A percentile compares a stretch with the other conserved stretches of the same genome.
phyloP scores from a whole-genome alignment of 2,113 vertebrate genomes.

The Podilymbus podiceps region DNA sequence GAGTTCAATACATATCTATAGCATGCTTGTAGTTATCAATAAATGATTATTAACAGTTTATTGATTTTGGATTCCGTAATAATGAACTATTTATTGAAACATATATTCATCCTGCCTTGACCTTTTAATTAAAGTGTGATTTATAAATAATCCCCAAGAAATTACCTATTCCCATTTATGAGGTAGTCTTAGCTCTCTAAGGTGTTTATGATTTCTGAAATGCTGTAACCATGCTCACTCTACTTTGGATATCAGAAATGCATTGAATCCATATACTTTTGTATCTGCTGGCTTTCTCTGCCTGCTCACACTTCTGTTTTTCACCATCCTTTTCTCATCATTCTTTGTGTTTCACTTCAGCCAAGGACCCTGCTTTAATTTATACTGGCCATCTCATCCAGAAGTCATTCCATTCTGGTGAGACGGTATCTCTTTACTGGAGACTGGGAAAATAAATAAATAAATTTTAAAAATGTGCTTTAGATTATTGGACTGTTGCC shows the following conservation, averaged over 20 bases:
- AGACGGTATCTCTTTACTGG: neutral
- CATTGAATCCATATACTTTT: neutral
- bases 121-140: conserved; percentile 19
- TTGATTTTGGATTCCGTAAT: neutral
- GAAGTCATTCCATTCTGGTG: conserved; percentile 17
- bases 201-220: neutral
- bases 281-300: neutral
- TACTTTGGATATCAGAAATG: neutral
- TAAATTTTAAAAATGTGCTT: conserved; percentile 1
- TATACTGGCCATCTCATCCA: neutral
- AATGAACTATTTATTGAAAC: conserved; percentile 13
- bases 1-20: neutral
- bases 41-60: neutral
- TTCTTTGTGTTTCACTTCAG: neutral
- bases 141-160: conserved; percentile 6
- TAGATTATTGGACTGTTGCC: neutral
- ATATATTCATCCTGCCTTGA: neutral
- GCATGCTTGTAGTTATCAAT: neutral
- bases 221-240: neutral
- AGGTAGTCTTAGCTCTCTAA: neutral
- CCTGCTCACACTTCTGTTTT: neutral
- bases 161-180: neutral
- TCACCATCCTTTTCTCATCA: neutral
- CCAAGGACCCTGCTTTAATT: conserved; percentile 1
- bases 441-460: neutral